Evolutionary conservation across 2,888 invertebrate genomes (phyloP).

Genomic region (Drosophila emarginata): DNA sequence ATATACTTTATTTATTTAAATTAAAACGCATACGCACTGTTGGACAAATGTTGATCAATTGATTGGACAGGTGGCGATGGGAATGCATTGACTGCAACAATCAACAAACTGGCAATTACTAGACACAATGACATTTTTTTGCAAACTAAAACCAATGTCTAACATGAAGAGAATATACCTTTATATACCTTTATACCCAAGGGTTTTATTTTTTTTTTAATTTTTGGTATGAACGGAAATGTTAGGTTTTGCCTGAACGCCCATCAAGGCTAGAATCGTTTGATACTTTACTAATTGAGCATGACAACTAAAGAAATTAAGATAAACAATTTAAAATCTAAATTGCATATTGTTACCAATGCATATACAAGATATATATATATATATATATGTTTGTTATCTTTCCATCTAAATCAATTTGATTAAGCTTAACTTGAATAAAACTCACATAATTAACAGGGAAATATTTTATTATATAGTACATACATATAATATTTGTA

Average conservation of each 20-base stretch:
- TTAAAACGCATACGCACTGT: conserved; percentile 52
- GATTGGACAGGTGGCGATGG: neutral
- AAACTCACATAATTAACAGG: neutral
- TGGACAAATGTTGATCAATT: conserved; percentile 7
- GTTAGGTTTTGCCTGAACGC: conserved; percentile 63
- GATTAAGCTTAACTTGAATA: neutral
- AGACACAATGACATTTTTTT: neutral
- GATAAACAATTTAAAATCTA: neutral
- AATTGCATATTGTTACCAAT: neutral
- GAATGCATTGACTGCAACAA: neutral
- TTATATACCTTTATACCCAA: conserved; percentile 44
- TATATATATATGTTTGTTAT: neutral
- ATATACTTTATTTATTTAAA: neutral
- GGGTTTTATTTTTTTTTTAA: too few relatives aligned
- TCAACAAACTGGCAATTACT: neutral
- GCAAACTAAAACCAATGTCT: neutral
- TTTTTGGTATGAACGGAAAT: conserved; percentile 47
- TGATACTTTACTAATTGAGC: conserved; percentile 39
- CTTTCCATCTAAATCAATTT: neutral
- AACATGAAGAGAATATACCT: neutral
- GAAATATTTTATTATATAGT: neutral
- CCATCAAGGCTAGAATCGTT: conserved; percentile 49
- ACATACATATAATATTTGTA: too few relatives aligned
- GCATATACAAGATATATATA: too few relatives aligned
- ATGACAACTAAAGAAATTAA: neutral